Evolutionary conservation across 2,888 invertebrate species (phyloP).

Genomic region (Calliphora vomitoria): DNA sequence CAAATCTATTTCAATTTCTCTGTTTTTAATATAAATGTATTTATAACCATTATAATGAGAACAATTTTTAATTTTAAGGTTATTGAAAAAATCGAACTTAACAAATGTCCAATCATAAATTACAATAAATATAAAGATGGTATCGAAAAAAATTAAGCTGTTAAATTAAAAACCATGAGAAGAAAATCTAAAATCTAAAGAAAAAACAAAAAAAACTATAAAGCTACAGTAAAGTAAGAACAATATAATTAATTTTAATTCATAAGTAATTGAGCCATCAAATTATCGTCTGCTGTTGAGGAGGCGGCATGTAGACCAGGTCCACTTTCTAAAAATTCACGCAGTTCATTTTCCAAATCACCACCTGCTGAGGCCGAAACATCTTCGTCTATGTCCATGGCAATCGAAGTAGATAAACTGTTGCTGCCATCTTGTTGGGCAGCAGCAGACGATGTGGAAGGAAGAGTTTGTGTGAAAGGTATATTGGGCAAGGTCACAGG

Average conservation of each 20-base stretch:
- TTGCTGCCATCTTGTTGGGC: slow-evolving; percentile 39
- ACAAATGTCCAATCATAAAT: slow-evolving; percentile 16
- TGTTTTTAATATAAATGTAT: slow-evolving; percentile 7
- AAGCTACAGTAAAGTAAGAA: neutral
- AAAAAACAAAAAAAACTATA: slow-evolving; percentile 2
- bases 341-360: slow-evolving; percentile 89
- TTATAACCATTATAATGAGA: slow-evolving; percentile 13
- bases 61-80: slow-evolving; percentile 2
- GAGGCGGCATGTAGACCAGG: slow-evolving; percentile 84
- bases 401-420: slow-evolving; percentile 71
- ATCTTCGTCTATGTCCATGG: slow-evolving; percentile 84
- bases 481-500: slow-evolving; percentile 79
- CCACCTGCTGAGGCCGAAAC: slow-evolving; percentile 78
- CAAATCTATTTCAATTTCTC: slow-evolving; percentile 4
- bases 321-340: slow-evolving; percentile 90
- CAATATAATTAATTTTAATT: slow-evolving; percentile 74
- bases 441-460: slow-evolving; percentile 32
- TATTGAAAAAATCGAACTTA: neutral
- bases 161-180: slow-evolving; percentile 23
- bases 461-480: slow-evolving; percentile 40
- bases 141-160: slow-evolving; percentile 17
- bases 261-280: slow-evolving; percentile 81
- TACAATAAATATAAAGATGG: slow-evolving; percentile 3
- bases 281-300: slow-evolving; percentile 81
- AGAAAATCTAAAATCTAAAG: slow-evolving; percentile 3